phyloP scores from a whole-genome alignment of 37 sponge, comb jelly and placozoan genomes.

The Bolinopsis microptera region DNA sequence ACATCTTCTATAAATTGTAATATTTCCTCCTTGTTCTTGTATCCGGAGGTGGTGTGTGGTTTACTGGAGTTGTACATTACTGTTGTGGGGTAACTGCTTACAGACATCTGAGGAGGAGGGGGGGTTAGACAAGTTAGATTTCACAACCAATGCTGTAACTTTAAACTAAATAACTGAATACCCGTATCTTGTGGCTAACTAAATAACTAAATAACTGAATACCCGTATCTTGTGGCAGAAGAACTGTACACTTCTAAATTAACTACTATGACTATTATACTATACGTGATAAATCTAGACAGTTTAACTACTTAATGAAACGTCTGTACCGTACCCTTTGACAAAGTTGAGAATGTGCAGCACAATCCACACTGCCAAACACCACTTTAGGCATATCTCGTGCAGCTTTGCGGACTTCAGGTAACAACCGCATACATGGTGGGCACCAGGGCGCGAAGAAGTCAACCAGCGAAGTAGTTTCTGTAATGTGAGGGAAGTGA shows the following conservation, averaged over 20 bases:
- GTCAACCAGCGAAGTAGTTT: background rate
- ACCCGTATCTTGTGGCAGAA: too few species aligned
- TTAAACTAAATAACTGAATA: too few species aligned
- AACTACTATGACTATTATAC: too few species aligned
- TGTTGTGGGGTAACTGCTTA: constrained; percentile 48
- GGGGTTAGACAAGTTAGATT: too few species aligned
- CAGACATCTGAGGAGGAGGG: too few species aligned
- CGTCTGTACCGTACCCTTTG: too few species aligned
- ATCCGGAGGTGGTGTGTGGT: constrained; percentile 36
- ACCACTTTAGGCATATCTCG: constrained; percentile 34
- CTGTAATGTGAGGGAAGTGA: background rate
- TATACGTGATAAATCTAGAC: too few species aligned
- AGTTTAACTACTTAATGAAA: too few species aligned
- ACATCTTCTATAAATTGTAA: background rate
- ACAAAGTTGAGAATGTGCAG: constrained; percentile 65
- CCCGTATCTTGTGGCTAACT: too few species aligned
- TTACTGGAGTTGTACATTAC: constrained; percentile 1
- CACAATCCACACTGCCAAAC: constrained; percentile 71
- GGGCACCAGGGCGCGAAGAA: constrained; percentile 69
- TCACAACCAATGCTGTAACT: too few species aligned
- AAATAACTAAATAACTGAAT: too few species aligned
- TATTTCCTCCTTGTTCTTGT: constrained; percentile 25
- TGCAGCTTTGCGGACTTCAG: constrained; percentile 66
- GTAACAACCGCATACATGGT: constrained; percentile 67
- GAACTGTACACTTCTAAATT: too few species aligned